Conservation (phyloP, 2,888 invertebrate genomes). For the Amphipyra tragopoginis region DNA sequence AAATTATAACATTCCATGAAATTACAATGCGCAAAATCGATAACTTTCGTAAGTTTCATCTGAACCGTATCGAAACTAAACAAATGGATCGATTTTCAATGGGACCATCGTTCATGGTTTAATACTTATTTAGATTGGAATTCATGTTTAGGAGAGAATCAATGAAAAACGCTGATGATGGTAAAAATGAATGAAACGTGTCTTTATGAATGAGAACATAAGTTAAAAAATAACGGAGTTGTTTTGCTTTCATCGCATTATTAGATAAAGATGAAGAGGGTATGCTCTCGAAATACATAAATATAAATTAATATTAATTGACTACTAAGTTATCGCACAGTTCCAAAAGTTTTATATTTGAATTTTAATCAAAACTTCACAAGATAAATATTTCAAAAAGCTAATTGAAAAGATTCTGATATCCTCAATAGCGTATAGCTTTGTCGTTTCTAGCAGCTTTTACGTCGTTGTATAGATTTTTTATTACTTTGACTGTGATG, state of each 20-base stretch:
- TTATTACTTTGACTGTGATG: slow-evolving; percentile 89
- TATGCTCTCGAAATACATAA: too few species aligned
- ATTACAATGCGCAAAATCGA: slow-evolving; percentile 57
- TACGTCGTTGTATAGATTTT: slow-evolving; percentile 75
- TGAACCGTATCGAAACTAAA: slow-evolving; percentile 50
- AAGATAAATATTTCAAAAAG: not conserved
- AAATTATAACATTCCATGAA: slow-evolving; percentile 55
- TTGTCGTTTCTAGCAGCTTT: slow-evolving; percentile 62
- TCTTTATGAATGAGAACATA: slow-evolving; percentile 39
- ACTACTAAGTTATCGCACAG: too few species aligned
- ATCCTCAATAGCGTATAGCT: not conserved
- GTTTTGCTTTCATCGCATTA: too few species aligned
- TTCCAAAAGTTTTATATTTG: too few species aligned
- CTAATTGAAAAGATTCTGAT: not conserved
- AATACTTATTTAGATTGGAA: slow-evolving; percentile 47
- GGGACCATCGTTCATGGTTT: slow-evolving; percentile 54
- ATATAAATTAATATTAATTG: too few species aligned
- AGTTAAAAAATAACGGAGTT: not conserved
- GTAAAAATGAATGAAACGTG: slow-evolving; percentile 33
- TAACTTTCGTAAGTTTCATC: slow-evolving; percentile 50
- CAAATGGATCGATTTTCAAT: slow-evolving; percentile 55
- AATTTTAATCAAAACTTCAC: too few species aligned
- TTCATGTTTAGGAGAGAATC: slow-evolving; percentile 35
- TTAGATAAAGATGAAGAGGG: too few species aligned
- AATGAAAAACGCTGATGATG: slow-evolving; percentile 26